Evolutionary conservation across 1,140 invertebrate species (phyloP).

Genomic region (Tenebrio molitor): DNA sequence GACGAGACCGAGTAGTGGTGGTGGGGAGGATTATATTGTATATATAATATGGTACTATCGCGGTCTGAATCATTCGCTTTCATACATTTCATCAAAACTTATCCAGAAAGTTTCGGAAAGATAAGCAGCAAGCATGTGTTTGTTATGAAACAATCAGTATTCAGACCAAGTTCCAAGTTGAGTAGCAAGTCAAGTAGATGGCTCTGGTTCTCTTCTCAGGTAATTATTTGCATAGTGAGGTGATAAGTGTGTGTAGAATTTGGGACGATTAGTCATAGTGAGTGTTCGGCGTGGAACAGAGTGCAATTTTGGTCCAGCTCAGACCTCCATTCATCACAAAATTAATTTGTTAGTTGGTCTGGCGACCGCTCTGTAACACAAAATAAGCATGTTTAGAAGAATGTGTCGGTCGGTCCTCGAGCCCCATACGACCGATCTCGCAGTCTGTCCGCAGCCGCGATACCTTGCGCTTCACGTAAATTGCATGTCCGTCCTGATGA

Average conservation of each 20-base stretch:
- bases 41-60: constrained; percentile 15
- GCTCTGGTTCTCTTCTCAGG: constrained; percentile 10
- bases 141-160: background rate
- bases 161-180: background rate
- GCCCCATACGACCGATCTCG: constrained; percentile 37
- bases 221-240: constrained; percentile 33
- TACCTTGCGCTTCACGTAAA: constrained; percentile 52
- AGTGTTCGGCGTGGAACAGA: constrained; percentile 3
- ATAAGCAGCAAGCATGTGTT: constrained; percentile 1
- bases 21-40: no score
- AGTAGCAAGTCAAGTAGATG: constrained; percentile 18
- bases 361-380: constrained; percentile 1
- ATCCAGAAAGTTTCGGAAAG: constrained; percentile 9
- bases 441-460: constrained; percentile 51
- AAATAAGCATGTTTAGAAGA: constrained; percentile 44
- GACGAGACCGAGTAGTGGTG: no score
- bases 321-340: constrained; percentile 1
- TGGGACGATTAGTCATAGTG: constrained; percentile 19
- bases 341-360: constrained; percentile 27
- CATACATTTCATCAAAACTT: constrained; percentile 4
- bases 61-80: constrained; percentile 23
- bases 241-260: constrained; percentile 16
- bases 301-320: constrained; percentile 13
- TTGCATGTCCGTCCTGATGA: constrained; percentile 37
- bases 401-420: constrained; percentile 27